These are phyloP conservation scores for Stenopsyche tienmushanensis DNA, from an alignment of 1,140 invertebrate species.

Conservation along the genomic window DNA sequence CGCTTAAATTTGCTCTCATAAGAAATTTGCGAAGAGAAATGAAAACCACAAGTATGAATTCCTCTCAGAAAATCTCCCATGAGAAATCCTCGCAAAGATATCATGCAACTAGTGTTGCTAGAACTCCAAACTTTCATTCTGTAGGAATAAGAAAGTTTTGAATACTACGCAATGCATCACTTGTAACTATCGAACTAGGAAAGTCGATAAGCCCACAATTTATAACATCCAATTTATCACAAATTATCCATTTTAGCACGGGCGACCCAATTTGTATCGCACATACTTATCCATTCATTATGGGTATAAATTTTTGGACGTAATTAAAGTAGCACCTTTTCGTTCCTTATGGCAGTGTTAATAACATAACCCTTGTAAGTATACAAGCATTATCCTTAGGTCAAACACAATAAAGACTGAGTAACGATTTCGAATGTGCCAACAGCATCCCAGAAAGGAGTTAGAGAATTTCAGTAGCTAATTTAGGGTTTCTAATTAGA, in stretches of 20 bases:
- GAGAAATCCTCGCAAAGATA: background rate
- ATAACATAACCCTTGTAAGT: background rate
- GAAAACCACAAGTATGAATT: no score
- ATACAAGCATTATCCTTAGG: background rate
- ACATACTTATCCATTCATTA: background rate
- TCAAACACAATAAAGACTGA: constrained; percentile 2
- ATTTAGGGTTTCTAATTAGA: constrained; percentile 31
- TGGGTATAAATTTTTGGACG: background rate
- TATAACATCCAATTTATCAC: constrained; percentile 19
- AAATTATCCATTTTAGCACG: constrained; percentile 1
- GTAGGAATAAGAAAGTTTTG: background rate
- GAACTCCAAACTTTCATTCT: constrained; percentile 7
- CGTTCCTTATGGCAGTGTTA: background rate
- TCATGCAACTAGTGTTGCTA: constrained; percentile 9
- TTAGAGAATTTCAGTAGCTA: constrained; percentile 25
- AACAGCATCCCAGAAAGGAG: background rate
- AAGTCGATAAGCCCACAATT: constrained; percentile 22
- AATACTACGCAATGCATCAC: constrained; percentile 17
- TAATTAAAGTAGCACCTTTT: background rate
- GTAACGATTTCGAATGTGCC: constrained; percentile 11
- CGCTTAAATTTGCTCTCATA: no score
- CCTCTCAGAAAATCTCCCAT: no score
- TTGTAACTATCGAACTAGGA: constrained; percentile 21
- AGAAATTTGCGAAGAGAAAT: no score
- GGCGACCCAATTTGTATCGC: background rate